A percentile compares a stretch with the other conserved stretches of the same genome.
Conservation (phyloP, 2,888 invertebrate species). For the Iphiclides podalirius region DNA sequence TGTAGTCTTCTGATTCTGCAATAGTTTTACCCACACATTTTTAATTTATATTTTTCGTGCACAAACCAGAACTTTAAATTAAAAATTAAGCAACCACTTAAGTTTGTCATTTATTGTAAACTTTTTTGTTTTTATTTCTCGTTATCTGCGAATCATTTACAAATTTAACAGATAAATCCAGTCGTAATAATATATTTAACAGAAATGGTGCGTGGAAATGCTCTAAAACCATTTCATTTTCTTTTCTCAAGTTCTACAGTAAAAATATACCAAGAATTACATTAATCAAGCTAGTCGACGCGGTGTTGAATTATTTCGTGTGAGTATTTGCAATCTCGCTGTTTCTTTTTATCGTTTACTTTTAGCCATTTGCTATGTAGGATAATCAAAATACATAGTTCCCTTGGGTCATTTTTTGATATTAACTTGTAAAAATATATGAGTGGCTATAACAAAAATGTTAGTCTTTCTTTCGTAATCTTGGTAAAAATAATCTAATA, state of each 20-base stretch:
- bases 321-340: slow-evolving; percentile 1
- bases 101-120: not conserved
- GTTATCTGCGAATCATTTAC: slow-evolving; percentile 10
- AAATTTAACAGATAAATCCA: not conserved
- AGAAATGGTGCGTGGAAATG: not conserved
- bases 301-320: not conserved
- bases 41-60: too few species aligned
- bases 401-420: slow-evolving; percentile 13
- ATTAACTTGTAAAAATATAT: slow-evolving; percentile 8
- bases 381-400: slow-evolving; percentile 5
- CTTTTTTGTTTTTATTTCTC: not conserved
- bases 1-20: too few species aligned
- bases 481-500: too few species aligned
- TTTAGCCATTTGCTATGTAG: slow-evolving; percentile 5
- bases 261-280: not conserved
- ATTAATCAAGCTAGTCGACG: slow-evolving; percentile 8
- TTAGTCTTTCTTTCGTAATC: too few species aligned
- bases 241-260: not conserved
- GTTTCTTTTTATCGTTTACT: slow-evolving; percentile 5
- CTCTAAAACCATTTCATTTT: not conserved
- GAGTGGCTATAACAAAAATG: too few species aligned
- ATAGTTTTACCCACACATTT: too few species aligned
- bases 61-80: too few species aligned
- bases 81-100: not conserved
- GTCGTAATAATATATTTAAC: slow-evolving; percentile 2